These are phyloP conservation scores for Tretioscincus oriximinensis DNA, from an alignment of 2,113 vertebrate species.

Conservation along the genomic window DNA sequence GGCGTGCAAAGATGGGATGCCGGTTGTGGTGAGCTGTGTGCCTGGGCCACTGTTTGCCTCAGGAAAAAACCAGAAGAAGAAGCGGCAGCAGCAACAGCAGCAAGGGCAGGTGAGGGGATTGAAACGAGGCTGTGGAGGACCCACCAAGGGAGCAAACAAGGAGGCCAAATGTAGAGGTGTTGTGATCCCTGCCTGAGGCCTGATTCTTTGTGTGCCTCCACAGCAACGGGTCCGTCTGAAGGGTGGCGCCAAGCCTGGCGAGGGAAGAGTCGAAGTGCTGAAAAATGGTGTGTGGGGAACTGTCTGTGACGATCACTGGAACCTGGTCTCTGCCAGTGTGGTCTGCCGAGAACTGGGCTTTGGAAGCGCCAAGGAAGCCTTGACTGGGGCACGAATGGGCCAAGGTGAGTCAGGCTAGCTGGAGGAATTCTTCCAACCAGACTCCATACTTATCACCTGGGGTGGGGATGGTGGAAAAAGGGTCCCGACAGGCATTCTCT, in stretches of 20 bases:
- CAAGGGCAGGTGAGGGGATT: conserved; percentile 66
- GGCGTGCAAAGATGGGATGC: conserved; percentile 75
- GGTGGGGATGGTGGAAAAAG: not conserved
- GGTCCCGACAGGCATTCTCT: not conserved
- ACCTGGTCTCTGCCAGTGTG: conserved; percentile 87
- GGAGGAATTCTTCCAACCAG: too few species aligned
- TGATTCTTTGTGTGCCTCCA: not conserved
- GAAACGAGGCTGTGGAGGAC: too few species aligned
- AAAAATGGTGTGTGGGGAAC: conserved; percentile 89
- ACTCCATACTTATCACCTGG: too few species aligned
- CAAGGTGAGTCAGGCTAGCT: conserved; percentile 78
- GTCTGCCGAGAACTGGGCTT: conserved; percentile 96
- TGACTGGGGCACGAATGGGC: conserved; percentile 91
- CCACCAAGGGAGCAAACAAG: not conserved
- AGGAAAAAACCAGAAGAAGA: conserved; percentile 77
- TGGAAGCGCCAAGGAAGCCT: conserved; percentile 90
- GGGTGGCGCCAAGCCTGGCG: conserved; percentile 81
- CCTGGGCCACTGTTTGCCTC: conserved; percentile 78
- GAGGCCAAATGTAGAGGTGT: not conserved
- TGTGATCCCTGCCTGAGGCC: too few species aligned
- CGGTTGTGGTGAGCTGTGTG: conserved; percentile 87
- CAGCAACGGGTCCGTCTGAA: conserved; percentile 85
- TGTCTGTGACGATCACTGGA: conserved; percentile 92
- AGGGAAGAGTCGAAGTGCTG: conserved; percentile 92
- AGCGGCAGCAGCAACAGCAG: conserved; percentile 62